A percentile compares a stretch with the other conserved stretches of the same genome.
Conservation (phyloP, 2,888 invertebrate species). For the Melitaea athalia region DNA sequence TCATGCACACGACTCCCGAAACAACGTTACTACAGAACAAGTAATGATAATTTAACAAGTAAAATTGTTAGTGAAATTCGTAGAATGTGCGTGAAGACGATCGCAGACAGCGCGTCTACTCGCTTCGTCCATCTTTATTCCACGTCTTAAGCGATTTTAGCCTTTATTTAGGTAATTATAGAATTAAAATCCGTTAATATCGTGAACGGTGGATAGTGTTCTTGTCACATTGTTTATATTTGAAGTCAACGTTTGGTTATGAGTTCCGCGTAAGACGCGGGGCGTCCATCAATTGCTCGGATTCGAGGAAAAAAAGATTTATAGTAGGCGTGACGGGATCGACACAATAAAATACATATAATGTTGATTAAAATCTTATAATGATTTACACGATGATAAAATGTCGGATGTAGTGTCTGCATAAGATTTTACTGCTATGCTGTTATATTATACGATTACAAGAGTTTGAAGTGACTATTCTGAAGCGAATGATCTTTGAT, state of each 20-base stretch:
- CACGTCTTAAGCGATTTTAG: conserved; percentile 35
- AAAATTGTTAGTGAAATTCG: conserved; percentile 24
- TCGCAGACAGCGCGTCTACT: conserved; percentile 61
- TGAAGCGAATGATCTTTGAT: too few species aligned
- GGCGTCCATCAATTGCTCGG: conserved; percentile 41
- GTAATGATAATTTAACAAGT: conserved; percentile 39
- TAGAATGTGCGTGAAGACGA: conserved; percentile 40
- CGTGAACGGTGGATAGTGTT: conserved; percentile 27
- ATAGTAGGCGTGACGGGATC: conserved; percentile 16
- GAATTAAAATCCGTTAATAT: conserved; percentile 30
- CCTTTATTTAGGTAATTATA: conserved; percentile 35
- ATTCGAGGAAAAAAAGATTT: conserved; percentile 37
- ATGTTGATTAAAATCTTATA: not conserved
- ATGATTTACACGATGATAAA: not conserved
- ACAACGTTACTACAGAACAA: conserved; percentile 25
- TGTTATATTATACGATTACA: too few species aligned
- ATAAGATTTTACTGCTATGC: too few species aligned
- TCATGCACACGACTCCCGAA: not conserved
- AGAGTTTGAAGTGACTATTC: too few species aligned
- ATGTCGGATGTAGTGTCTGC: not conserved
- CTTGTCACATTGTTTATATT: conserved; percentile 42
- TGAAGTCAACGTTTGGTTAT: conserved; percentile 42
- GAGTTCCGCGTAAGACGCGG: conserved; percentile 40
- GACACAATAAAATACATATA: not conserved
- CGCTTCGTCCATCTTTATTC: conserved; percentile 33